These are phyloP conservation scores for Adoxophyes honmai DNA, from an alignment of 1,140 invertebrate genomes.

Conservation along the genomic window DNA sequence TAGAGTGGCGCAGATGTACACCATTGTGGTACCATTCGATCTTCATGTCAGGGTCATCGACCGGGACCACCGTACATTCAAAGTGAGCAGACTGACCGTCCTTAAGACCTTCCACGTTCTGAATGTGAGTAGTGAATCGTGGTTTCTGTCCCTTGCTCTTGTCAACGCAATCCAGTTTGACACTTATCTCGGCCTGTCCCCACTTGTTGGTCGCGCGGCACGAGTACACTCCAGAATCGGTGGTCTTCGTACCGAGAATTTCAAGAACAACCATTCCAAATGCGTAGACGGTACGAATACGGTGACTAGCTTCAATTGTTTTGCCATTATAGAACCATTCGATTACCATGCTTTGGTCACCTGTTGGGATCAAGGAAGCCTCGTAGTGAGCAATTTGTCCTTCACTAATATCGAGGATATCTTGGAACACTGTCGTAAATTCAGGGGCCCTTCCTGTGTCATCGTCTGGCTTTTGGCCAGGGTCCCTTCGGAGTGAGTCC, in stretches of 20 bases:
- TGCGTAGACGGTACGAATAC: conserved; percentile 93
- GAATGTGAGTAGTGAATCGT: conserved; percentile 89
- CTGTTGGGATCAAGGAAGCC: conserved; percentile 93
- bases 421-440: conserved; percentile 92
- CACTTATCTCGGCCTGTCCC: conserved; percentile 91
- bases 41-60: conserved; percentile 95
- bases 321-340: conserved; percentile 99
- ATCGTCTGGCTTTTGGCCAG: conserved; percentile 81
- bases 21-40: conserved; percentile 98
- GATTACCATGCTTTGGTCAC: conserved; percentile 97
- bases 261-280: conserved; percentile 97
- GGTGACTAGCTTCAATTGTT: conserved; percentile 90
- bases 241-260: conserved; percentile 92
- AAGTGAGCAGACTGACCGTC: conserved; percentile 96
- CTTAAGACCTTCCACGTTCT: conserved; percentile 90
- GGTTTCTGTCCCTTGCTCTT: conserved; percentile 91
- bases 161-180: conserved; percentile 90
- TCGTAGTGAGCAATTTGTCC: conserved; percentile 96
- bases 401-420: conserved; percentile 89
- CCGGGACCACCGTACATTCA: conserved; percentile 93
- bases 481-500: conserved; percentile 87
- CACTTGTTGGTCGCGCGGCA: conserved; percentile 93
- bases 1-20: conserved; percentile 90
- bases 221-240: conserved; percentile 92
- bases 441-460: conserved; percentile 90